Percentiles rank a stretch among this genome's conserved stretches.
These are phyloP conservation scores for Drosophila grimshawi DNA, from an alignment of 1,140 invertebrate genomes.

Conservation along the genomic window DNA sequence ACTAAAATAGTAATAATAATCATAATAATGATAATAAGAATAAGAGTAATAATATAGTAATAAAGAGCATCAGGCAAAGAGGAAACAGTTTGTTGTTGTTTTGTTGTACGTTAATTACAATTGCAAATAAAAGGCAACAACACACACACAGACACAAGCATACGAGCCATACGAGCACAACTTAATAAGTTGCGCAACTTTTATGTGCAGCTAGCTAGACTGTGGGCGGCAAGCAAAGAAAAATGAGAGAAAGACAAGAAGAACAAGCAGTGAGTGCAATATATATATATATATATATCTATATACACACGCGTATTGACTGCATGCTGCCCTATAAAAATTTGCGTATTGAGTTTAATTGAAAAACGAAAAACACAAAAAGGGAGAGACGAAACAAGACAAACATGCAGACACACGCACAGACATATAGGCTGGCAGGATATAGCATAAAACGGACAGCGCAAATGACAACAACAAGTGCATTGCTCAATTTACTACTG, in stretches of 20 bases:
- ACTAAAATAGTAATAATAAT: constrained; percentile 32
- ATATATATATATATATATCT: too few relatives aligned
- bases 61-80: constrained; percentile 34
- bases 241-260: constrained; percentile 6
- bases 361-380: constrained; percentile 16
- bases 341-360: constrained; percentile 48
- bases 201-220: constrained; percentile 32
- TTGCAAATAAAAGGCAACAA: constrained; percentile 75
- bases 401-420: constrained; percentile 26
- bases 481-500: constrained; percentile 13
- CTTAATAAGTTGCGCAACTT: constrained; percentile 71
- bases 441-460: constrained; percentile 5
- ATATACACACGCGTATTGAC: too few relatives aligned
- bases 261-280: not conserved
- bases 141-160: constrained; percentile 1
- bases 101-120: constrained; percentile 62
- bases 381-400: constrained; percentile 8
- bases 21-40: constrained; percentile 13
- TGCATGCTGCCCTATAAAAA: constrained; percentile 61
- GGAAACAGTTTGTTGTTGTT: constrained; percentile 46
- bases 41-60: not conserved
- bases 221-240: constrained; percentile 12
- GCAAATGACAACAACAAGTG: constrained; percentile 36
- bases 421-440: not conserved
- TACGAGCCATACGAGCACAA: not conserved